Percentiles rank a stretch among this genome's conserved stretches.
Conservation (phyloP, 2,113 vertebrate genomes). For the Charadrius vociferus region DNA sequence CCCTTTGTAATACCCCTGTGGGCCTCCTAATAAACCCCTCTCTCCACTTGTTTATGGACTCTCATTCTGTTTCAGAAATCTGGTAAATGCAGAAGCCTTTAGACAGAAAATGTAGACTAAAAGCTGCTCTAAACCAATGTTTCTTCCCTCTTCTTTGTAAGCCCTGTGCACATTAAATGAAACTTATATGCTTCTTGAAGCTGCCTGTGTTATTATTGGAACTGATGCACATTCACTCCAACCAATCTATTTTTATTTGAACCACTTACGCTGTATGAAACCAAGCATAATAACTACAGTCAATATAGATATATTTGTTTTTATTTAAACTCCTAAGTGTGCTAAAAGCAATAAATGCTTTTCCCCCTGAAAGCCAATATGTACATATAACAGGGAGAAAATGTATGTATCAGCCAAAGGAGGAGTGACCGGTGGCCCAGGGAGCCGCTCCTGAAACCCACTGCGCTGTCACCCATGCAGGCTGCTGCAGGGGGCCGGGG, state of each 20-base stretch:
- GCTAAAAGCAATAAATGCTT: slow-evolving; percentile 72
- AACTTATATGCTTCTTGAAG: slow-evolving; percentile 38
- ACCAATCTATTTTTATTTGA: slow-evolving; percentile 80
- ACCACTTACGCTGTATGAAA: slow-evolving; percentile 74
- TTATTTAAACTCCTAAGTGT: slow-evolving; percentile 76
- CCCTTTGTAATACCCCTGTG: background rate
- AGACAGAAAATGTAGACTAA: slow-evolving; percentile 65
- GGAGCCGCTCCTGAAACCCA: background rate
- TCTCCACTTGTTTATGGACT: slow-evolving; percentile 17
- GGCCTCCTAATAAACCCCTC: background rate
- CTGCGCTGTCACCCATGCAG: background rate
- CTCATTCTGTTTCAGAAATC: slow-evolving; percentile 48
- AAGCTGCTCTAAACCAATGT: slow-evolving; percentile 30
- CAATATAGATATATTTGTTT: slow-evolving; percentile 77
- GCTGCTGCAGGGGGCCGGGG: background rate
- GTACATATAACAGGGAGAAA: slow-evolving; percentile 25
- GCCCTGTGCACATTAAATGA: slow-evolving; percentile 61
- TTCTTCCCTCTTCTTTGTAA: slow-evolving; percentile 47
- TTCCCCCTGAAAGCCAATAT: slow-evolving; percentile 54
- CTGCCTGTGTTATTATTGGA: slow-evolving; percentile 69
- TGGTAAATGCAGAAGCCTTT: slow-evolving; percentile 62
- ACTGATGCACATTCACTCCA: slow-evolving; percentile 69
- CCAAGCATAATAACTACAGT: slow-evolving; percentile 71
- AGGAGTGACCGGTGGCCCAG: background rate
- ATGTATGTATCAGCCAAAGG: slow-evolving; percentile 37